Evolutionary conservation across 2,888 invertebrate species (phyloP).

Genomic region (Eustalomyia histrio): DNA sequence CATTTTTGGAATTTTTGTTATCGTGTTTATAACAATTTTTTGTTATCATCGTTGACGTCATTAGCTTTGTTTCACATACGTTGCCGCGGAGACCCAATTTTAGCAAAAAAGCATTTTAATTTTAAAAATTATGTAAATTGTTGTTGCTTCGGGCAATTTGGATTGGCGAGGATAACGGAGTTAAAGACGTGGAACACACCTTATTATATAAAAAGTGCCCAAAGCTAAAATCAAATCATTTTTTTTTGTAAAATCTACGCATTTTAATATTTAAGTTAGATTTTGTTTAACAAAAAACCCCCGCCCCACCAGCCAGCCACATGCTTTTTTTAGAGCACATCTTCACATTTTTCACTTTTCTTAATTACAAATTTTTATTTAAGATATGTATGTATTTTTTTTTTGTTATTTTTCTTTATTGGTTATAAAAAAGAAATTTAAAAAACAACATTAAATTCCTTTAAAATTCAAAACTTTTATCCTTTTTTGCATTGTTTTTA

Average conservation of each 20-base stretch:
- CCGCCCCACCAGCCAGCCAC: constrained; percentile 35
- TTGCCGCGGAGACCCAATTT: no score
- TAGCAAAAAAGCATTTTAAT: no score
- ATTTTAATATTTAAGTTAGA: constrained; percentile 60
- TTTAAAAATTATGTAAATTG: no score
- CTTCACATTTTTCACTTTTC: constrained; percentile 4
- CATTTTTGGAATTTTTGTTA: constrained; percentile 21
- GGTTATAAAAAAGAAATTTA: background rate
- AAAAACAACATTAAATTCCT: background rate
- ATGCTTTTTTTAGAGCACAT: constrained; percentile 27
- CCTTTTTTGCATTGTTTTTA: constrained; percentile 22
- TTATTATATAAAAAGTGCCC: constrained; percentile 51
- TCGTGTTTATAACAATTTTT: constrained; percentile 39
- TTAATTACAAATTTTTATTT: background rate
- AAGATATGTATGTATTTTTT: background rate
- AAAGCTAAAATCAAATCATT: constrained; percentile 54
- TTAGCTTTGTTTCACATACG: no score
- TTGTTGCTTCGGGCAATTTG: no score
- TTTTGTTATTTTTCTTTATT: background rate
- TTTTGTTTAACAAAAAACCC: constrained; percentile 41
- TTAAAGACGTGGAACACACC: no score
- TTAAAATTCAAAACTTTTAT: background rate
- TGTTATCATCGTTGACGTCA: constrained; percentile 10
- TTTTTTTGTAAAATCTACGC: constrained; percentile 54
- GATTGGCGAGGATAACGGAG: no score